Evolutionary conservation across 1,140 invertebrate species (phyloP), one percentile per base, ranked within the genome.

Genomic region (Octopus bimaculoides): DNA sequence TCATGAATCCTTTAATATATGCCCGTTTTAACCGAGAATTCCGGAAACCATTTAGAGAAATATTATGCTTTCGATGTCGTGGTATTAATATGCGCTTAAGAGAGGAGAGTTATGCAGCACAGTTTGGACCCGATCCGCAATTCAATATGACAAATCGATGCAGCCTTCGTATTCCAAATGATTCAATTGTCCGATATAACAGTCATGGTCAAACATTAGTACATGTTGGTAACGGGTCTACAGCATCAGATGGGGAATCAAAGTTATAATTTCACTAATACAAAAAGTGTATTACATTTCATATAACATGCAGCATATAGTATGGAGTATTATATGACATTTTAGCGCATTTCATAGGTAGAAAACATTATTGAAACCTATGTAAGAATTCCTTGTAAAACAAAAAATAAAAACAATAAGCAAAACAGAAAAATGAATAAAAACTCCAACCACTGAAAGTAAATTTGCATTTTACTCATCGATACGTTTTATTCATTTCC

Each of bases 1-100:
- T 90, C 81, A 81, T 91, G n/a, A 92, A 92, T 85, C 91, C 91
- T n/a, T 84, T 92, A 71, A 92, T 92, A 80, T 92, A 92, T 83
- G 91, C 91, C 77, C 90, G 90, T 77, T 92, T 92, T 84, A 92
- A 92, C 81, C 85, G 90, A 75, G 91, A 92, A 69, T 92, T 92
- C 84, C 86, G 91, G 81, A 89, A 89, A 80, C 91, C 91, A 5
- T 92, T 92, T 83, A 88, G 89, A 77, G 91, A 92, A 86, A 92
- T 92, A 82, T 83, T 92, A 52, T 90, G 90, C 78, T 92, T 88
- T 80, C 86, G 91, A 52, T 92, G 91, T 83, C 73, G 82, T 52
- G 89, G 89, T 77, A 88, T 92, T 56, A 91, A 91, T 79, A 82
- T 81, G 26, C 87, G 90, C 52, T 86, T 92, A 84, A 86, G 91